Percentiles rank a stretch among this genome's conserved stretches.
Evolutionary conservation across 2,888 invertebrate species (phyloP).

Genomic region (Serrognathus titanus): DNA sequence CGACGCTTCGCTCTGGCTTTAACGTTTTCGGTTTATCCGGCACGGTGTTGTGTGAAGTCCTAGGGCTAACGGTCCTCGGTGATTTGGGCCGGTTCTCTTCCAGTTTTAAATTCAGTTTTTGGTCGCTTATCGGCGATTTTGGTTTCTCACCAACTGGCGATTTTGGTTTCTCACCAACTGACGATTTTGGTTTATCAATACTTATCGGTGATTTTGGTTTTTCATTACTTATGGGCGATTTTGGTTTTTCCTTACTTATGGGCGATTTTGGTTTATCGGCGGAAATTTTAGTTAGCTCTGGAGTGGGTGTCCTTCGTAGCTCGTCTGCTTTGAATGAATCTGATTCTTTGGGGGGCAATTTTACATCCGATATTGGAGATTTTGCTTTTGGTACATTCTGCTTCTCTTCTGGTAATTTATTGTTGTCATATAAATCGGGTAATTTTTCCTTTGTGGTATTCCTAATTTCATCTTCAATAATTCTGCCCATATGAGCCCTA

Average conservation of each 20-base stretch:
- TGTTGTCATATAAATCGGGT: not conserved
- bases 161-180: constrained; percentile 45
- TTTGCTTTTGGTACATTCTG: constrained; percentile 11
- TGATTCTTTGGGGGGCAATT: constrained; percentile 37
- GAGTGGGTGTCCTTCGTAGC: constrained; percentile 28
- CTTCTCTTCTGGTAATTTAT: not conserved
- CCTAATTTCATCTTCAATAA: constrained; percentile 31
- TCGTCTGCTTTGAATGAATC: constrained; percentile 27
- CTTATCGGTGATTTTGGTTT: constrained; percentile 39
- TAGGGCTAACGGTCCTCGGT: constrained; percentile 4
- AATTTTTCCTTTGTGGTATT: not conserved
- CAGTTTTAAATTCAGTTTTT: constrained; percentile 9
- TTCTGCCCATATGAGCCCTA: constrained; percentile 37
- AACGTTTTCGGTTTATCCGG: constrained; percentile 14
- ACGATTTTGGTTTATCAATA: constrained; percentile 41
- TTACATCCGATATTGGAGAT: constrained; percentile 22
- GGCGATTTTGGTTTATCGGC: constrained; percentile 39
- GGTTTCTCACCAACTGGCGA: constrained; percentile 45
- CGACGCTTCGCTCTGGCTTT: constrained; percentile 9
- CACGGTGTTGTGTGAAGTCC: constrained; percentile 2
- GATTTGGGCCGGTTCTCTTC: constrained; percentile 7
- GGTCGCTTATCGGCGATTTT: not conserved
- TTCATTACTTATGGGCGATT: constrained; percentile 18
- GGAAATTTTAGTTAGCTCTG: constrained; percentile 21
- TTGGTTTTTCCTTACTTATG: no score